A percentile compares a stretch with the other conserved stretches of the same genome.
These are phyloP conservation scores for Apodemia zela DNA, from an alignment of 2,888 invertebrate species.

Conservation along the genomic window DNA sequence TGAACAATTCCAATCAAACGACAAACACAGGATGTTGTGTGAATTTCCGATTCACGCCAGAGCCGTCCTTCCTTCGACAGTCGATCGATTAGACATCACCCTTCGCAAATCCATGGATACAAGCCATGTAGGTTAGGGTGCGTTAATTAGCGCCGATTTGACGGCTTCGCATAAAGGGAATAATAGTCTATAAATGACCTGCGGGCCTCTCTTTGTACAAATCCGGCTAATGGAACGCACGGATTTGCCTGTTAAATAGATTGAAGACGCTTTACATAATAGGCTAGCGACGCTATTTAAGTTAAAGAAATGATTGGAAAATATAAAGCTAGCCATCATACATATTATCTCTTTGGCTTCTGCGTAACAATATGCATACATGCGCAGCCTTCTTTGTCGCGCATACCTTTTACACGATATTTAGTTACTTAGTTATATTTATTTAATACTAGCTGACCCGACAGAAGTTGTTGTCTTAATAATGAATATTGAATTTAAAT, in stretches of 20 bases:
- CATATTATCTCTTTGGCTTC: neutral
- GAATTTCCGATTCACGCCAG: neutral
- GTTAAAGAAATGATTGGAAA: neutral
- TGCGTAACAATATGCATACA: neutral
- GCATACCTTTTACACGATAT: too few relatives aligned
- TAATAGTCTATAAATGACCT: slow-evolving; percentile 15
- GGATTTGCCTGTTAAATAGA: slow-evolving; percentile 7
- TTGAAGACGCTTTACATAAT: neutral
- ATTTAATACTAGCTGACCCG: too few relatives aligned
- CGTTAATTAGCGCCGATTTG: slow-evolving; percentile 35
- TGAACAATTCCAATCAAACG: neutral
- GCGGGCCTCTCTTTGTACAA: slow-evolving; percentile 8
- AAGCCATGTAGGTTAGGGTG: slow-evolving; percentile 23
- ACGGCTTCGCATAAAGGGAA: slow-evolving; percentile 23
- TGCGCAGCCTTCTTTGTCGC: too few relatives aligned
- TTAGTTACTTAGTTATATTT: too few relatives aligned
- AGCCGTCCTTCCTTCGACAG: slow-evolving; percentile 11
- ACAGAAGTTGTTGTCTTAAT: too few relatives aligned
- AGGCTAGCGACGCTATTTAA: neutral
- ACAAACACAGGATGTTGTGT: slow-evolving; percentile 8
- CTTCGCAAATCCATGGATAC: slow-evolving; percentile 24
- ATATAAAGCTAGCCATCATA: neutral
- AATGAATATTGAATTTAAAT: too few relatives aligned
- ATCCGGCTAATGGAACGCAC: slow-evolving; percentile 4
- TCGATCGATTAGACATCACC: slow-evolving; percentile 26